Percentiles rank a stretch among this genome's conserved stretches.
These are phyloP conservation scores for Heterochromis multidens DNA, from an alignment of 2,113 vertebrate species.

Conservation along the genomic window DNA sequence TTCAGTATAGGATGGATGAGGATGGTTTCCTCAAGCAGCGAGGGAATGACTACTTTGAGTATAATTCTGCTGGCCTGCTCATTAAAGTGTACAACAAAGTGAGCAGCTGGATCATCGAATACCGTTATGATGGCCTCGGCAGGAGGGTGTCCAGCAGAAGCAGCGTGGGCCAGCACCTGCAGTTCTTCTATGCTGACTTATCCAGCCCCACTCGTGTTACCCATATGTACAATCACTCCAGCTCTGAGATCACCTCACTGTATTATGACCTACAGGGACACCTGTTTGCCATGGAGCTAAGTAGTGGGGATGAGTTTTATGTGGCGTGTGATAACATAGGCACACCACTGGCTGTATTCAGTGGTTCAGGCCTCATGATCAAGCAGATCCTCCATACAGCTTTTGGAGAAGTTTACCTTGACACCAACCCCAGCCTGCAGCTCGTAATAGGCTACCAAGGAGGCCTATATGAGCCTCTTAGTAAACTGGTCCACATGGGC, in stretches of 20 bases:
- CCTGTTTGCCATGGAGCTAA: constrained; percentile 96
- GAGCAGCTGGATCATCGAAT: constrained; percentile 88
- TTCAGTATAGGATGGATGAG: constrained; percentile 93
- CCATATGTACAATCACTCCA: constrained; percentile 97
- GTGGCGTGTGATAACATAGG: constrained; percentile 97
- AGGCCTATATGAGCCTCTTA: constrained; percentile 94
- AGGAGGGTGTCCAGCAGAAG: constrained; percentile 91
- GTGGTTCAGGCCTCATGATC: constrained; percentile 93
- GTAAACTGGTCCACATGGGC: constrained; percentile 94
- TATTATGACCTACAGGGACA: constrained; percentile 98
- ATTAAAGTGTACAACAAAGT: constrained; percentile 90
- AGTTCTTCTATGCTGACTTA: constrained; percentile 97
- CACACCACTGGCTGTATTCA: constrained; percentile 95
- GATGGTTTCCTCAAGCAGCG: constrained; percentile 95
- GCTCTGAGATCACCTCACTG: constrained; percentile 94
- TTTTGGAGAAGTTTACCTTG: constrained; percentile 95
- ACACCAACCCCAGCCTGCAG: constrained; percentile 95
- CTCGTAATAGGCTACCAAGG: constrained; percentile 93
- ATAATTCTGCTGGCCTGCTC: constrained; percentile 90
- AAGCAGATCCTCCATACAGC: constrained; percentile 95
- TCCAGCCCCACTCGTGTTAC: constrained; percentile 93
- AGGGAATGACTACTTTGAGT: constrained; percentile 93
- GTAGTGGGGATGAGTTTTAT: constrained; percentile 95
- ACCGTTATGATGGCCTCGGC: constrained; percentile 93
- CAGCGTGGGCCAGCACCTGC: constrained; percentile 87